Conservation (phyloP, 1,140 invertebrate genomes). For the Sycophaga agraensis region DNA sequence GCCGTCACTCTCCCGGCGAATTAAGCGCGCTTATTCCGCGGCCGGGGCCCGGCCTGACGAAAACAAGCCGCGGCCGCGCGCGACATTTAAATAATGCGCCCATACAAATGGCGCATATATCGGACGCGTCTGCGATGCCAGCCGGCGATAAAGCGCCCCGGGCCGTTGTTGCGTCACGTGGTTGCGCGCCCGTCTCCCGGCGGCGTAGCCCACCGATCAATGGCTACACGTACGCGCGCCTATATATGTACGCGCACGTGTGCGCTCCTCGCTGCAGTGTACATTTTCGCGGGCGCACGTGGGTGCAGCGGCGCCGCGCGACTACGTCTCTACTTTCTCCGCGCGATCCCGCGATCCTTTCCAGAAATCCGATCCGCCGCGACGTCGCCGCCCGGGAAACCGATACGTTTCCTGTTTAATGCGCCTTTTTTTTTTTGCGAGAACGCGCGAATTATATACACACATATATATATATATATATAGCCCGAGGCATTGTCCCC, state of each 20-base stretch:
- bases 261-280: background rate
- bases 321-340: slow-evolving; percentile 37
- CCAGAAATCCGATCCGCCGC: slow-evolving; percentile 37
- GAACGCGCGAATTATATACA: too few relatives aligned
- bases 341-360: slow-evolving; percentile 36
- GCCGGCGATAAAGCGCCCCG: slow-evolving; percentile 1
- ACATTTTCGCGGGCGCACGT: too few relatives aligned
- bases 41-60: background rate
- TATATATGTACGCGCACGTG: too few relatives aligned
- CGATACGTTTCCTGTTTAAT: slow-evolving; percentile 26
- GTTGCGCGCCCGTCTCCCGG: too few relatives aligned
- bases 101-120: slow-evolving; percentile 20
- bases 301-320: slow-evolving; percentile 33
- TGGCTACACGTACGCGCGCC: too few relatives aligned
- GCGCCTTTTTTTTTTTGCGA: too few relatives aligned
- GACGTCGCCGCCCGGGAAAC: slow-evolving; percentile 36
- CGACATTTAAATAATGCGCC: slow-evolving; percentile 20
- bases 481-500: too few relatives aligned
- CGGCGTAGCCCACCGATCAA: too few relatives aligned
- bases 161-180: slow-evolving; percentile 4
- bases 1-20: too few relatives aligned
- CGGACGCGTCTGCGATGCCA: background rate
- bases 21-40: background rate
- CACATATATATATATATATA: too few relatives aligned
- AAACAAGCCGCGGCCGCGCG: slow-evolving; percentile 8